These are phyloP conservation scores for Drosophila subquinaria DNA, from an alignment of 2,888 invertebrate genomes.

Conservation along the genomic window DNA sequence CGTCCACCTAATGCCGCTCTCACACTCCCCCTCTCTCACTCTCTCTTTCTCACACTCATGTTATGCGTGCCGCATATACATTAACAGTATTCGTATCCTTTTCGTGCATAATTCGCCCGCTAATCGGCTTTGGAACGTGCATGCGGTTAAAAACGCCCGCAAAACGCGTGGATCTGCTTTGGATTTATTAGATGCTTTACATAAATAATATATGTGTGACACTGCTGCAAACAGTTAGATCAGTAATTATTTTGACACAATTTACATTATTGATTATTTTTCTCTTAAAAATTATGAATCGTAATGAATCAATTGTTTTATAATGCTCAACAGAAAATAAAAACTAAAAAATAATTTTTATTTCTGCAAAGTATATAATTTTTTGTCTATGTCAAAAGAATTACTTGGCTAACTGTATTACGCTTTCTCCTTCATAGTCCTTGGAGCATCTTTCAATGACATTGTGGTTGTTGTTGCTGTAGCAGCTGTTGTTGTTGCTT, in stretches of 20 bases:
- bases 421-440: constrained; percentile 28
- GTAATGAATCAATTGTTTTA: neutral
- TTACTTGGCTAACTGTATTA: neutral
- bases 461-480: constrained; percentile 11
- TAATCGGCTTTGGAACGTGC: constrained; percentile 49
- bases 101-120: constrained; percentile 27
- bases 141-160: constrained; percentile 41
- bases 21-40: constrained; percentile 3
- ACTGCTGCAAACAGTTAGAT: neutral
- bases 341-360: neutral
- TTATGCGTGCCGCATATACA: constrained; percentile 33
- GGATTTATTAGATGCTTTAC: constrained; percentile 46
- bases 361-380: neutral
- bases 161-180: constrained; percentile 17
- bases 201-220: neutral
- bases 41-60: constrained; percentile 1
- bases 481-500: constrained; percentile 15
- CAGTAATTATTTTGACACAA: neutral
- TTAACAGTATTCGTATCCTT: constrained; percentile 50
- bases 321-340: neutral
- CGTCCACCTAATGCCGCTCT: neutral
- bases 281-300: neutral
- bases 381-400: neutral
- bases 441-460: constrained; percentile 14
- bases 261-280: neutral